These are phyloP conservation scores for Coilia nasus DNA, from an alignment of 2,797 vertebrate genomes.

Conservation along the genomic window DNA sequence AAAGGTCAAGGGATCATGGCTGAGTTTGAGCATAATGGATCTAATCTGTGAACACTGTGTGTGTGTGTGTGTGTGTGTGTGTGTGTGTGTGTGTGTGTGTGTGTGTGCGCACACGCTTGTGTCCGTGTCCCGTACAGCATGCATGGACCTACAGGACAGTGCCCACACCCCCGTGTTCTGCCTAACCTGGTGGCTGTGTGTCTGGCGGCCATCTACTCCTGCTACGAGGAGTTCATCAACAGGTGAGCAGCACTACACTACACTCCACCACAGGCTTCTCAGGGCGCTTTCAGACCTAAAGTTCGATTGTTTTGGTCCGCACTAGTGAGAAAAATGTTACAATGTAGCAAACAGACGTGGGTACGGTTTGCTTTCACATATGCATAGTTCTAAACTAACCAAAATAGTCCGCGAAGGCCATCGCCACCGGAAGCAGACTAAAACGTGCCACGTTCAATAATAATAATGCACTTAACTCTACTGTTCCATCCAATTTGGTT, in stretches of 20 bases:
- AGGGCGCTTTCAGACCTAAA: no score
- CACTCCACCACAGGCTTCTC: neutral
- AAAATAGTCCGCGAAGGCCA: no score
- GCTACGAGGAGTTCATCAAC: conserved; percentile 99
- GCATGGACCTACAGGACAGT: conserved; percentile 97
- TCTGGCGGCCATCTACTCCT: conserved; percentile 98
- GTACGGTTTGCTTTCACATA: no score
- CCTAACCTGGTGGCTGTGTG: conserved; percentile 98
- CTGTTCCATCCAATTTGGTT: no score
- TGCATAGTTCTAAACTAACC: no score
- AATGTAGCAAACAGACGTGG: no score
- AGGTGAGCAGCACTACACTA: conserved; percentile 78
- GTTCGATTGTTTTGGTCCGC: no score
- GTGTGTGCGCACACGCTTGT: neutral
- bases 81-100: neutral
- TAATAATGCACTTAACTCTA: no score
- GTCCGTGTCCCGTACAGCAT: conserved; percentile 81
- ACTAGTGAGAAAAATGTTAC: no score
- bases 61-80: conserved; percentile 8
- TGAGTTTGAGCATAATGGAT: neutral
- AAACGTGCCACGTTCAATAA: no score
- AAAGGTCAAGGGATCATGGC: neutral
- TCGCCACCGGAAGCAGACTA: no score
- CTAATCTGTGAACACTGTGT: neutral
- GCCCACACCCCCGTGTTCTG: conserved; percentile 97